A percentile compares a stretch with the other conserved stretches of the same genome.
These are phyloP conservation scores for Zoanthus sociatus DNA, from an alignment of 92 coral and sea anemone genomes.

Conservation along the genomic window DNA sequence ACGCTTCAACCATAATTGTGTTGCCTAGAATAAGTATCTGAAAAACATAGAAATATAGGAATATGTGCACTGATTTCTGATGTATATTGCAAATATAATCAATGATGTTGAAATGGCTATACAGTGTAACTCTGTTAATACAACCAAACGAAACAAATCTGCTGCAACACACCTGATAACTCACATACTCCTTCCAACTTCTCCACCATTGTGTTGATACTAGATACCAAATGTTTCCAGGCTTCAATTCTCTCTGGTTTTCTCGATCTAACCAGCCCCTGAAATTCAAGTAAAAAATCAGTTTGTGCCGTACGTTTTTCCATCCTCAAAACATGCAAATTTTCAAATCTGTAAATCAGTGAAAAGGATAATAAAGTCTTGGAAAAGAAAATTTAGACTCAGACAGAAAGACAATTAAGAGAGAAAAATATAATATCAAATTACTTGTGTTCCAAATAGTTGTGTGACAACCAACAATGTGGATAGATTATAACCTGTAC, in stretches of 20 bases:
- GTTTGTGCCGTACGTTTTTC: too few species aligned
- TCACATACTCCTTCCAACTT: conserved; percentile 89
- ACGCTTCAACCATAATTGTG: too few species aligned
- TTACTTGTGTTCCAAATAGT: neutral
- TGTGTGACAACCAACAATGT: too few species aligned
- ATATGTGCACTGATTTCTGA: too few species aligned
- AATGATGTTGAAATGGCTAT: too few species aligned
- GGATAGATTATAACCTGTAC: neutral
- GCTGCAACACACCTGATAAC: conserved; percentile 68
- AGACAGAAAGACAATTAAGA: neutral
- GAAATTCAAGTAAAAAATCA: neutral
- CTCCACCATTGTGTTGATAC: conserved; percentile 96
- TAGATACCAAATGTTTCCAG: conserved; percentile 88
- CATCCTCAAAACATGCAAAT: neutral
- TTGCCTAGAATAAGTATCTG: too few species aligned
- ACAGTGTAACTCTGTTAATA: too few species aligned
- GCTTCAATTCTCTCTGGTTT: conserved; percentile 85
- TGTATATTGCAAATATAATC: too few species aligned
- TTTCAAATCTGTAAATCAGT: neutral
- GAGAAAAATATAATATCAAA: neutral
- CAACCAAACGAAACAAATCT: too few species aligned
- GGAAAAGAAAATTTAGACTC: too few species aligned
- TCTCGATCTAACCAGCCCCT: conserved; percentile 99
- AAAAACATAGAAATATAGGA: too few species aligned
- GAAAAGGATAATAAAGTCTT: too few species aligned